Base-by-base conservation (phyloP, 2,888 invertebrate species). In the Ypsolopha sequella region DNA sequence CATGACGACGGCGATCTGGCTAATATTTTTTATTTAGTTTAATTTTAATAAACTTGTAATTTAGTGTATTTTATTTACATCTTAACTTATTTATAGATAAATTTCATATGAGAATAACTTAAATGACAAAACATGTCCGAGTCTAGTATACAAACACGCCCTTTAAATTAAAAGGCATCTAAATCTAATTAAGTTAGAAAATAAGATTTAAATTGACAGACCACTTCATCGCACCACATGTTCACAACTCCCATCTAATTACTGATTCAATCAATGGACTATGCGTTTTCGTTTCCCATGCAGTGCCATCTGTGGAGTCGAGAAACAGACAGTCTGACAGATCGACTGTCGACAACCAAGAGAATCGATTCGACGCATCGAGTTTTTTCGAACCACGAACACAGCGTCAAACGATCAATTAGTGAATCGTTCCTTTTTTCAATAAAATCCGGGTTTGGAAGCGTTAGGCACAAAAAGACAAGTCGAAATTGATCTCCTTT, bases 381-480 rank as follows among this genome's bases (percentile, higher is more conserved):
- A 68, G 62, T 71, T 76, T 66, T 72, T 70, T 62, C 76, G 69
- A 76, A 77, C 76, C 58, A 64, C 61, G 43, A 33, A 24, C 60
- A 64, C 70, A 24, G 24, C 24, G 24, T 24, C 70, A 70, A 66
- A 64, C 68, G 68, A 72, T 79, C 81, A 81, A 82, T 82, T 80
- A 82, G 80, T 77, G 70, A 79, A 73, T 71, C 72, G 76, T 78
- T 76, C 76, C 73, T 66, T 72, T 70, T 67, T 66, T 70, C 65
- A 66, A 74, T 72, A 78, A 78, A 73, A 73, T 67, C 73, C 75
- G 73, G 76, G 68, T 77, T 73, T 70, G 65, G 64, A 66, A 76
- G 65, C 65, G 66, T 68, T 65, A 63, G 61, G 65, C 63, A 66
- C 65, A 75, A 74, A 73, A 72, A 68, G 64, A 65, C 63, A 62